phyloP scores from a whole-genome alignment of 1,140 invertebrate genomes.

The Ips typographus region DNA sequence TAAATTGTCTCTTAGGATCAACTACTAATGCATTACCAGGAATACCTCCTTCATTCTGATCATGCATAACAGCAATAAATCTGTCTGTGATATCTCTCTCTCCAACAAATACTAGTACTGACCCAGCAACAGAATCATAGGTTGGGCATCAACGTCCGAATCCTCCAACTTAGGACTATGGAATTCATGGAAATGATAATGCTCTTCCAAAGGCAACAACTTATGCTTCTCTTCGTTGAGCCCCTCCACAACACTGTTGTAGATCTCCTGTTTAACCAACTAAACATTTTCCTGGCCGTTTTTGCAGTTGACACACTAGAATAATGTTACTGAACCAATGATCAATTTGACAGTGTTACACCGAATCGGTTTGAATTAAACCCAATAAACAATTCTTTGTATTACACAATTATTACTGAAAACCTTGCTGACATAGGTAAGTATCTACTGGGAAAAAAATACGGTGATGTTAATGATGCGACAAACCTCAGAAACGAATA shows the following conservation, averaged over 20 bases:
- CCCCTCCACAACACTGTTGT: slow-evolving; percentile 84
- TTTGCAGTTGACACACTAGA: too few species aligned
- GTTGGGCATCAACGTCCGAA: slow-evolving; percentile 98
- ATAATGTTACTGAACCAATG: too few species aligned
- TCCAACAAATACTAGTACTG: slow-evolving; percentile 71
- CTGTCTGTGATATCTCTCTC: slow-evolving; percentile 75
- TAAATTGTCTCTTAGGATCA: slow-evolving; percentile 95
- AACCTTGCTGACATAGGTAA: too few species aligned
- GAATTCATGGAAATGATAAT: slow-evolving; percentile 96
- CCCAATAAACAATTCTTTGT: too few species aligned
- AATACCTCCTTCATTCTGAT: slow-evolving; percentile 91
- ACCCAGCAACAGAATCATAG: slow-evolving; percentile 96
- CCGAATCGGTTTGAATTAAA: too few species aligned
- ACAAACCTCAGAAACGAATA: too few species aligned
- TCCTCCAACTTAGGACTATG: slow-evolving; percentile 94
- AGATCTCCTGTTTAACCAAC: slow-evolving; percentile 46
- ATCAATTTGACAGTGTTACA: too few species aligned
- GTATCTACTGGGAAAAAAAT: too few species aligned
- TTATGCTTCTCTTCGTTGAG: slow-evolving; percentile 91
- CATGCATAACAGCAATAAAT: slow-evolving; percentile 97
- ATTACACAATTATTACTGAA: too few species aligned
- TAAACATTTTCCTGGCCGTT: too few species aligned
- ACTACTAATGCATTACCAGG: slow-evolving; percentile 98
- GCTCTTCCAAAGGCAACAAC: slow-evolving; percentile 86
- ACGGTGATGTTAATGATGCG: too few species aligned